Percentiles rank a stretch among this genome's conserved stretches.
These are phyloP conservation scores for Silurus meridionalis DNA, from an alignment of 2,113 vertebrate species.

Conservation along the genomic window DNA sequence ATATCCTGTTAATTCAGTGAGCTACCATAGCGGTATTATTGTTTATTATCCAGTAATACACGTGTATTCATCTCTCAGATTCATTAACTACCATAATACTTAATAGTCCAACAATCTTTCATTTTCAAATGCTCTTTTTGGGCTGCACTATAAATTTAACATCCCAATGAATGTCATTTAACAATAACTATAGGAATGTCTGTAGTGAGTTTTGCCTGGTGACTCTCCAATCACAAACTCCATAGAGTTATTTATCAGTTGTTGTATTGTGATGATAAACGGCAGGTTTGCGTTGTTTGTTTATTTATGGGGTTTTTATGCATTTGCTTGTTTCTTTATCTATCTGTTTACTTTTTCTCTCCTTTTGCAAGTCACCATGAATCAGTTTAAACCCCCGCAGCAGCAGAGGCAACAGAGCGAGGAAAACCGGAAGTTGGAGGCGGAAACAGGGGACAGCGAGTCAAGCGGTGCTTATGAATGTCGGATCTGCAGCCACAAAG, in stretches of 20 bases:
- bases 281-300: neutral
- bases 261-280: neutral
- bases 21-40: neutral
- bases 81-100: no score
- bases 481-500: conserved; percentile 52
- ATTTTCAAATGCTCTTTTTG: neutral
- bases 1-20: neutral
- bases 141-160: no score
- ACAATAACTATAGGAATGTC: neutral
- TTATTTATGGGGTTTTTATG: no score
- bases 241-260: neutral
- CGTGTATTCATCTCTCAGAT: neutral
- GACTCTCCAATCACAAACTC: neutral
- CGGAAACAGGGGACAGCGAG: conserved; percentile 1
- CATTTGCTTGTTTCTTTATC: no score
- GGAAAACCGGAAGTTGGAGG: conserved; percentile 14
- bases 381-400: conserved; percentile 40
- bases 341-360: neutral
- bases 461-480: conserved; percentile 46
- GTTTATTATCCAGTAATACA: neutral
- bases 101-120: no score
- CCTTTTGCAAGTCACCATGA: conserved; percentile 38
- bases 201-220: neutral
- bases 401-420: conserved; percentile 13
- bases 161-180: neutral